phyloP scores from a whole-genome alignment of 2,888 invertebrate species.

The Dyspetes luteomarginatus region DNA sequence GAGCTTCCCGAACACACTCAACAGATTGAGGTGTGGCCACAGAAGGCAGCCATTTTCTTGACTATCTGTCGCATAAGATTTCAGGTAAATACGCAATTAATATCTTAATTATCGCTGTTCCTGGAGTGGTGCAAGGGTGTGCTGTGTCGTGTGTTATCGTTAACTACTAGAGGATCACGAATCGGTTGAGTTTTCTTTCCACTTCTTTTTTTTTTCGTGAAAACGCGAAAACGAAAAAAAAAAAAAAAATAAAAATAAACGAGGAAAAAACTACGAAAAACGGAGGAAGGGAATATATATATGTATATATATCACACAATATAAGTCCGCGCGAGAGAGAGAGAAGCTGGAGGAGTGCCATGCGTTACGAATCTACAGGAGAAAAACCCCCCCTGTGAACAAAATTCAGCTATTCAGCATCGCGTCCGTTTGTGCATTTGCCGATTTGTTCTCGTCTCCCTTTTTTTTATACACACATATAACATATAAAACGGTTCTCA shows the following conservation, averaged over 20 bases:
- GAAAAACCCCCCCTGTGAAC: conserved; percentile 35
- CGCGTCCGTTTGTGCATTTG: conserved; percentile 47
- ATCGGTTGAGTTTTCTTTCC: conserved; percentile 54
- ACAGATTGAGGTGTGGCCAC: conserved; percentile 81
- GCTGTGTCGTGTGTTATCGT: conserved; percentile 74
- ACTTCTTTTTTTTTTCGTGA: conserved; percentile 42
- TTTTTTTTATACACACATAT: conserved; percentile 21
- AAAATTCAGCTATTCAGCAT: conserved; percentile 52
- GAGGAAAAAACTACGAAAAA: conserved; percentile 64
- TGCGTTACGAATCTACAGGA: conserved; percentile 74
- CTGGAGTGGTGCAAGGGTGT: conserved; percentile 76
- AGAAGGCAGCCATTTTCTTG: conserved; percentile 81
- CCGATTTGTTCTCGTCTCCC: conserved; percentile 27
- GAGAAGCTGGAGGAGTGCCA: conserved; percentile 75
- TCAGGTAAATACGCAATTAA: conserved; percentile 81
- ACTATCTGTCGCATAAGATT: conserved; percentile 81
- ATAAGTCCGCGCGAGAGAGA: conserved; percentile 60
- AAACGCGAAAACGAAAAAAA: conserved; percentile 48
- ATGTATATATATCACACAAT: conserved; percentile 42
- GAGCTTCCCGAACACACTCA: conserved; percentile 70
- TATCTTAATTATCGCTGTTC: conserved; percentile 70
- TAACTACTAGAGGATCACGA: conserved; percentile 60
- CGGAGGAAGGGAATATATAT: conserved; percentile 36
- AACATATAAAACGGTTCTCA: conserved; percentile 17
- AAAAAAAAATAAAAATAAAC: conserved; percentile 45